These are phyloP conservation scores for Rhinopomastus cyanomelas DNA, from an alignment of 2,113 vertebrate species.

Conservation along the genomic window DNA sequence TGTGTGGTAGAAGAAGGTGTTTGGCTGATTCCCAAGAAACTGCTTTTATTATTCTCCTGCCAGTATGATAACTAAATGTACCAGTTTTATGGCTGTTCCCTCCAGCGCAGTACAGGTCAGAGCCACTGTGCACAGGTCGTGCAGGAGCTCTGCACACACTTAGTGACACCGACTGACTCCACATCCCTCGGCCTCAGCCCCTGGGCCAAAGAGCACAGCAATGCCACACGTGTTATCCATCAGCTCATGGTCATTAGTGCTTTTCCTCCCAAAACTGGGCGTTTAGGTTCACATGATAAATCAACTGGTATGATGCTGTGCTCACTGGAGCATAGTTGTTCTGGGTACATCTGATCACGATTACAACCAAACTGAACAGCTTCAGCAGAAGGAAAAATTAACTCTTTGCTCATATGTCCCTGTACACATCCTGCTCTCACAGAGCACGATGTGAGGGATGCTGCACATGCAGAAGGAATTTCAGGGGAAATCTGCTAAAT, in stretches of 20 bases:
- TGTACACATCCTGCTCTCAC: accelerated
- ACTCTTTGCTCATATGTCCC: accelerated
- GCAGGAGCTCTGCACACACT: background rate
- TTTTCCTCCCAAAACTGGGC: background rate
- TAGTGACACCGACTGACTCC: background rate
- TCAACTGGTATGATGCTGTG: background rate
- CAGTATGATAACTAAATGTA: background rate
- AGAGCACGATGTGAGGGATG: accelerated
- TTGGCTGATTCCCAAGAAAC: background rate
- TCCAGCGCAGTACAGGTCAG: background rate
- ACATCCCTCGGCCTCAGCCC: background rate
- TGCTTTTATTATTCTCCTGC: background rate
- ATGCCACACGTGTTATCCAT: background rate
- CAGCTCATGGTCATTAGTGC: accelerated
- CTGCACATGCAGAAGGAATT: background rate
- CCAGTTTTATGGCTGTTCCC: background rate
- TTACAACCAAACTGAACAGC: background rate
- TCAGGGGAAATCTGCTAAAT: background rate
- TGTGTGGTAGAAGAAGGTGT: background rate
- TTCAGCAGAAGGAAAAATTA: background rate
- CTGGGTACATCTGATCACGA: background rate
- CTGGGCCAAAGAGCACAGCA: background rate
- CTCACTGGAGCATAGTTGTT: background rate
- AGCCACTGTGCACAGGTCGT: background rate
- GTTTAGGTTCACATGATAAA: background rate